Conservation (phyloP, 2,113 vertebrate species). For the Dasyornis broadbenti region DNA sequence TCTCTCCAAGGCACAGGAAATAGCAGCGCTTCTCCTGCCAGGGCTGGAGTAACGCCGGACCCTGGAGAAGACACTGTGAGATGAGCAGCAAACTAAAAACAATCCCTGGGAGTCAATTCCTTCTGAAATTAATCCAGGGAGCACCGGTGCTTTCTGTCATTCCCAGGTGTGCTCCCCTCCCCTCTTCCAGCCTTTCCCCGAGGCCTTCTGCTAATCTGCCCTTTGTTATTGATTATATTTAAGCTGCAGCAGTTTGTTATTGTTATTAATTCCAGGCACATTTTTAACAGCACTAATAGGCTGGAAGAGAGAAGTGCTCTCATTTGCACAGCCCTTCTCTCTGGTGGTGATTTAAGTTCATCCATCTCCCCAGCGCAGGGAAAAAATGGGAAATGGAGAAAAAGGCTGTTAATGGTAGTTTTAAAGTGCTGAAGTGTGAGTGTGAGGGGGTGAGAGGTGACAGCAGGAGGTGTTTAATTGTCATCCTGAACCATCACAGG, state of each 20-base stretch:
- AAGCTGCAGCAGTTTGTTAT: neutral
- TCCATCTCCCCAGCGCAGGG: neutral
- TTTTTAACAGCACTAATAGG: neutral
- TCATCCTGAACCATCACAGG: neutral
- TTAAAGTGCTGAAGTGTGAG: neutral
- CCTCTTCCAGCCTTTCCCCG: neutral
- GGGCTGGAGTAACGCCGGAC: neutral
- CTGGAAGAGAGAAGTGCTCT: neutral
- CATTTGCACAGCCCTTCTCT: neutral
- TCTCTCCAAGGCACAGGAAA: conserved; percentile 1
- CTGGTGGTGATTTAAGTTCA: neutral
- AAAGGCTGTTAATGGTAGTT: neutral
- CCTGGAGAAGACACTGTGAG: neutral
- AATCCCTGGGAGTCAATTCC: neutral
- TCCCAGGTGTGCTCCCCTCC: neutral
- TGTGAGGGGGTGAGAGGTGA: neutral
- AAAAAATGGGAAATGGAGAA: neutral
- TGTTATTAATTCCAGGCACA: neutral
- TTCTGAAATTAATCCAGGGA: neutral
- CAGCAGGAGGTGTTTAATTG: neutral
- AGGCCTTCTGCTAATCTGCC: neutral
- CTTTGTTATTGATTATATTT: neutral
- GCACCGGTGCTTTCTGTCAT: neutral
- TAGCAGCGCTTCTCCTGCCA: neutral
- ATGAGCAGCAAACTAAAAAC: neutral